Conservation (phyloP, 2,113 vertebrate species). For the Hypanus sabinus region DNA sequence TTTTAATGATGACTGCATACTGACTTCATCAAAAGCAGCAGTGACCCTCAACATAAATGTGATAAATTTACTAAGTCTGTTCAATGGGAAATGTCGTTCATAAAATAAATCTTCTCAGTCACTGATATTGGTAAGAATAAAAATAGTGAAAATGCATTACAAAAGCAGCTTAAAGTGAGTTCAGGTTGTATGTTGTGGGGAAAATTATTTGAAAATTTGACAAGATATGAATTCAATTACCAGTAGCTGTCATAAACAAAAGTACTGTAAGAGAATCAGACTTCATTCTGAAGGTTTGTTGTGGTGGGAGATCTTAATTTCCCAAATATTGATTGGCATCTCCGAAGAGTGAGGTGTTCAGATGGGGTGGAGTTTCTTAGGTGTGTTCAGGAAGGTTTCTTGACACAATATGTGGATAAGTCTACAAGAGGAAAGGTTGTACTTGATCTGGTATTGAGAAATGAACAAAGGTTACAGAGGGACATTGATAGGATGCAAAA, state of each 20-base stretch:
- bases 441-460: too few relatives aligned
- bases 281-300: background rate
- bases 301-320: too few relatives aligned
- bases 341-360: too few relatives aligned
- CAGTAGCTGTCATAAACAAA: background rate
- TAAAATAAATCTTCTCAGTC: background rate
- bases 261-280: background rate
- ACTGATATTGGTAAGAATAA: background rate
- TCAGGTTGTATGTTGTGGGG: background rate
- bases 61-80: background rate
- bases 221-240: background rate
- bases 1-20: background rate
- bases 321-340: too few relatives aligned
- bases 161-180: background rate
- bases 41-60: background rate
- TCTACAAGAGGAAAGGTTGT: too few relatives aligned
- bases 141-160: background rate
- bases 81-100: background rate
- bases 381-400: too few relatives aligned
- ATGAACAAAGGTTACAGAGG: too few relatives aligned
- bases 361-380: too few relatives aligned
- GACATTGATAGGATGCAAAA: too few relatives aligned
- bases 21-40: background rate
- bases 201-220: background rate
- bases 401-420: too few relatives aligned